phyloP scores from a whole-genome alignment of 2,888 invertebrate species.

The Clitarchus hookeri region DNA sequence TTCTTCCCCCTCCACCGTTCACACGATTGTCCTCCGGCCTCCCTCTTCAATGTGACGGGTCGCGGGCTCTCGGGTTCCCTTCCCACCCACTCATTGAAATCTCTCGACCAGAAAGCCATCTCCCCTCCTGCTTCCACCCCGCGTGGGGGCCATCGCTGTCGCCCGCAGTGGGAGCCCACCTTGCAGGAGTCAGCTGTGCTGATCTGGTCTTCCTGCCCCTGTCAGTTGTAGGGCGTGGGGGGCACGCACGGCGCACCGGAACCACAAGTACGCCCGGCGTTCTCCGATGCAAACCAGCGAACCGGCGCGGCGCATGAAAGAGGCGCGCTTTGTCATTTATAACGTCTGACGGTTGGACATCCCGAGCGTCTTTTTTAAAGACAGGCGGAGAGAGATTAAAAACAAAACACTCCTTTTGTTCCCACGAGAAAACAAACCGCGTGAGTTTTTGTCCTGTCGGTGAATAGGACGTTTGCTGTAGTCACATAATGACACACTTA shows the following conservation, averaged over 20 bases:
- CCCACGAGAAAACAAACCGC: background rate
- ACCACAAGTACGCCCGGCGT: background rate
- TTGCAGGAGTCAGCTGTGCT: slow-evolving; percentile 14
- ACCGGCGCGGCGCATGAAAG: background rate
- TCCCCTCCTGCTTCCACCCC: no score
- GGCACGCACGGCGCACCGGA: background rate
- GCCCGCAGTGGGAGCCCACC: background rate
- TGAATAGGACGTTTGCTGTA: background rate
- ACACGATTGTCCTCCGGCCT: background rate
- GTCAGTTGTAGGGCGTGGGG: background rate
- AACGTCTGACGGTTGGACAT: background rate
- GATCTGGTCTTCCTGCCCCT: slow-evolving; percentile 11
- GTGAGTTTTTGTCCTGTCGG: background rate
- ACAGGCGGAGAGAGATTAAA: background rate
- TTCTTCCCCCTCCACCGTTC: background rate
- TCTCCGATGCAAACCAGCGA: background rate
- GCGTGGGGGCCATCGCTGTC: background rate
- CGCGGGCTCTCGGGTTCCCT: background rate
- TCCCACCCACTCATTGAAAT: slow-evolving; percentile 14
- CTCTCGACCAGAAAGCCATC: background rate
- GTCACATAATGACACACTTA: no score
- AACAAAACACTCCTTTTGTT: background rate
- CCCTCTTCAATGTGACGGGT: background rate
- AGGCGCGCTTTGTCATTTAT: background rate
- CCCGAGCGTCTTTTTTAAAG: background rate